Percentiles rank a stretch among this genome's conserved stretches.
Evolutionary conservation across 2,888 invertebrate species (phyloP).

Genomic region (Scrobipalpa atriplicella): DNA sequence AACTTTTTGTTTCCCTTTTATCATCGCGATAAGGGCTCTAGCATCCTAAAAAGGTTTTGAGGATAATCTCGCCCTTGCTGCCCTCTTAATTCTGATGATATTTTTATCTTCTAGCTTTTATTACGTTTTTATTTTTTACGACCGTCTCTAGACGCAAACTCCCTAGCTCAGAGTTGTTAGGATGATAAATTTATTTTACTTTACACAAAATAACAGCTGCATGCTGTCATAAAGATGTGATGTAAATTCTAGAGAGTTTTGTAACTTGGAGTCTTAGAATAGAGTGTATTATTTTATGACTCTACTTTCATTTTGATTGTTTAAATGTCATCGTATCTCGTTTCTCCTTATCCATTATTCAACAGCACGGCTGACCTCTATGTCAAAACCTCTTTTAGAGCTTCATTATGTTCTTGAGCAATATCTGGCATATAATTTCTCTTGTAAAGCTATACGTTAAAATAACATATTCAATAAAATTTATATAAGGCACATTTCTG

Average conservation of each 20-base stretch:
- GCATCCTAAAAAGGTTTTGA: slow-evolving; percentile 45
- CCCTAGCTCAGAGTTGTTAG: slow-evolving; percentile 46
- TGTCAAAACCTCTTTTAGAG: slow-evolving; percentile 7
- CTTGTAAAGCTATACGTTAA: neutral
- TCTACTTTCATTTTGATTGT: slow-evolving; percentile 7
- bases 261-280: neutral
- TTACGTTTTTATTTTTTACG: slow-evolving; percentile 65
- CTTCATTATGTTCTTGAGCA: slow-evolving; percentile 8
- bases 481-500: too few species aligned
- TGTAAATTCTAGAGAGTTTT: slow-evolving; percentile 26
- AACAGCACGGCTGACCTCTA: slow-evolving; percentile 7
- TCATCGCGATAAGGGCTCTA: slow-evolving; percentile 51
- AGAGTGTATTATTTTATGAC: neutral
- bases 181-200: slow-evolving; percentile 46
- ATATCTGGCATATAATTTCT: neutral
- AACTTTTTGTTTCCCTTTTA: slow-evolving; percentile 49
- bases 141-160: slow-evolving; percentile 43
- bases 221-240: slow-evolving; percentile 37
- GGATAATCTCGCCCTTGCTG: slow-evolving; percentile 54
- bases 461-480: neutral
- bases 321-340: slow-evolving; percentile 4
- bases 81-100: slow-evolving; percentile 64
- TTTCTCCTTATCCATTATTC: slow-evolving; percentile 9
- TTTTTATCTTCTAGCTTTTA: slow-evolving; percentile 66
- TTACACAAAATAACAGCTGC: slow-evolving; percentile 43